Base-by-base conservation (phyloP, 2,888 invertebrate species). In the Rotaria socialis region DNA sequence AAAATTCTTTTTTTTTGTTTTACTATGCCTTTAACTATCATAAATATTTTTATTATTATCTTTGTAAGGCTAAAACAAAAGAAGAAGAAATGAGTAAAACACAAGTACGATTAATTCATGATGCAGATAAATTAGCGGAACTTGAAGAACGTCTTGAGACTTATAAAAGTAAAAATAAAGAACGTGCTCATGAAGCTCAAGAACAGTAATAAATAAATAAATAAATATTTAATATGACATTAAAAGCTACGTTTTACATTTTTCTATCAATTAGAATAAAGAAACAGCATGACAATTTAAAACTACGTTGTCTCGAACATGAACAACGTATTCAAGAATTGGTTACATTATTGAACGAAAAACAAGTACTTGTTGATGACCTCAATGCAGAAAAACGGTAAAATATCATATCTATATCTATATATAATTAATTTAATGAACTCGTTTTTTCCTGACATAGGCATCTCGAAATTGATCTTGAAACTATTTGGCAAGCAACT, bases 401-500 rank as follows among this genome's bases (percentile, higher is more conserved):
- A 88, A 55, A 22, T 2, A 67, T 50, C 3, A 41, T 16, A 74
- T 2, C 3, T 8, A 3, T 67, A 41, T 84, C 27, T 43, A 14
- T 24, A 11, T 16, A 74, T 56, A 55, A 55, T 24, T 58, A 56
- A 55, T 84, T 14, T 35, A 14, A 85, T 35, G 74, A 41, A 16
- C 14, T 27, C n/a, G 19, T 84, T 60, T 60, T 7, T 84, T 87
- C 55, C 74, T 75, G 14, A 88, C 88, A n/a, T 89, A 90, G 90
- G 87, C 89, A 89, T 47, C 88, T 90, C 10, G 90, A 90, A 85
- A 89, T 89, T 56, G 89, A 90, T 87, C 87, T 91, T 80, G 91
- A 91, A 87, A 88, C 89, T 10, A 89, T 91, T 88, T 91, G 91
- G 90, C 90, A 90, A 86, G 89, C 90, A 47, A 90, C 90, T 27